Evolutionary conservation across 2,797 vertebrate species (phyloP), one percentile per base, ranked within the genome.

Genomic region (Astyanax mexicanus): DNA sequence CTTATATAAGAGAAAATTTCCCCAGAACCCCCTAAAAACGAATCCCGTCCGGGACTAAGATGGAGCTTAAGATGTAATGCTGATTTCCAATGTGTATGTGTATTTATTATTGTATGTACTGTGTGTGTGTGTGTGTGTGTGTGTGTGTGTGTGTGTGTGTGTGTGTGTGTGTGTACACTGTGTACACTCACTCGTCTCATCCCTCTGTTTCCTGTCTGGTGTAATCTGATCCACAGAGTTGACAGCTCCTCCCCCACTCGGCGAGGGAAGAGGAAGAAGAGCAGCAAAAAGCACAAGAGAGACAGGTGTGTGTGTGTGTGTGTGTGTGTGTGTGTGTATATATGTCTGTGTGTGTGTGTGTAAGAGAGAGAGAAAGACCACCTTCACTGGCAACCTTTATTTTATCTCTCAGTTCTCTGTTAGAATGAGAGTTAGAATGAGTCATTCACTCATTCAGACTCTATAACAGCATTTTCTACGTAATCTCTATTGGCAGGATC

Each of bases 241-340:
- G 96, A 95, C 88, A 98, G 96, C 87, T 93, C 95, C 25, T 98
- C 97, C 37, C 95, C 97, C 27, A 89, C 94, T 78, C 96, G 95
- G 86, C 96, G 96, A 86, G 97, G 97, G 84, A 99, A 96, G 91
- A 99, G 96, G 87, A 96, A 96, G 86, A 95, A 96, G 88, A 93
- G 93, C 66, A 91, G 95, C 83, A 99, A 96, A 92, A 99, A 97
- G 88, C 98, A 97, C 90, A 98, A 96, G 82, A 92, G 96, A 82
- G 95, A 98, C 92, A 97, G 98, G 97, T 99, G 92, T 84, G 84
- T 80, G 74, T 72, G 17, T 49, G 37, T 45, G 62, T 64, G 87
- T 64, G 69, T 69, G 76, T 68, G 45, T 35, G 47, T 57, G 35
- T 74, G 54, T 52, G 13, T 99, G 92, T 84, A 84, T 80, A 74